phyloP scores from a whole-genome alignment of 2,113 vertebrate genomes.

The Melierax canorus region DNA sequence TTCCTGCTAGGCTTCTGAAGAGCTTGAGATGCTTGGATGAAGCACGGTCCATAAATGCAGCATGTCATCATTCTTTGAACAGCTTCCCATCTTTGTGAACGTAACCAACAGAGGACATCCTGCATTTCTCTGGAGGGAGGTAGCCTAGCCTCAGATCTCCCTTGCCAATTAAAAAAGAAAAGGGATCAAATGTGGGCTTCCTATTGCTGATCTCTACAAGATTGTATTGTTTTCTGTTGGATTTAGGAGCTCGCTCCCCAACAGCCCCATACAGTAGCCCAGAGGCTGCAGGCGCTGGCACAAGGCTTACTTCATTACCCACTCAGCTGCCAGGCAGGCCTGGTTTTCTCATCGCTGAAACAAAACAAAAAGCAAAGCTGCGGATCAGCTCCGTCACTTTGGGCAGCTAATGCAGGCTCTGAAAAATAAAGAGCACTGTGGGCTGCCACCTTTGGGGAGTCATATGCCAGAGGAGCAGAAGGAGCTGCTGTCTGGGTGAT shows the following conservation, averaged over 20 bases:
- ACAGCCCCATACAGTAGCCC: rapidly evolving
- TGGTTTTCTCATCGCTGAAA: not conserved
- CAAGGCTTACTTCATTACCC: not conserved
- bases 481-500: not conserved
- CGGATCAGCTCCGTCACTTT: not conserved
- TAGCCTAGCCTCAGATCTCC: not conserved
- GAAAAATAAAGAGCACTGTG: not conserved
- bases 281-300: not conserved
- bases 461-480: not conserved
- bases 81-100: not conserved
- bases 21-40: not conserved
- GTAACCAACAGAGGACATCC: not conserved
- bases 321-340: not conserved
- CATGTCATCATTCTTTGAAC: not conserved
- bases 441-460: not conserved
- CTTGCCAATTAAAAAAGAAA: rapidly evolving
- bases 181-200: not conserved
- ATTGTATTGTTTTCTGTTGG: not conserved
- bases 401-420: not conserved
- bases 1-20: not conserved
- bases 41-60: not conserved
- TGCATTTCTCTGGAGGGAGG: not conserved
- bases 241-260: not conserved
- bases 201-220: not conserved
- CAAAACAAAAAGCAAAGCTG: not conserved